Evolutionary conservation across 2,113 vertebrate species (phyloP).

Genomic region (Anseranas semipalmata): DNA sequence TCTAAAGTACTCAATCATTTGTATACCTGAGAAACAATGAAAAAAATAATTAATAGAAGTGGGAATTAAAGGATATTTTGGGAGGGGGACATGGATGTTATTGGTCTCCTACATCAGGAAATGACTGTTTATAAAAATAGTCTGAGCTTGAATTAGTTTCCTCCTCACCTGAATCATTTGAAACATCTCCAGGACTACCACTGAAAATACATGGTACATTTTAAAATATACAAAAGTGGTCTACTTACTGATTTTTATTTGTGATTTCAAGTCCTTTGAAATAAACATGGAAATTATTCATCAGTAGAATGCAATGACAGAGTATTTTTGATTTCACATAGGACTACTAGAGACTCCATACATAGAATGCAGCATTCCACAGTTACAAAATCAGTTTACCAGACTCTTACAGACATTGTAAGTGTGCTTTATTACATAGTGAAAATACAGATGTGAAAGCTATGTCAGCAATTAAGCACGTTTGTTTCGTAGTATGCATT

Average conservation of each 20-base stretch:
- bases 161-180: neutral
- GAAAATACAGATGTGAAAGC: neutral
- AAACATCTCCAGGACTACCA: neutral
- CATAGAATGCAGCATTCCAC: neutral
- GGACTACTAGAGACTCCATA: neutral
- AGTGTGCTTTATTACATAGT: neutral
- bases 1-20: neutral
- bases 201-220: neutral
- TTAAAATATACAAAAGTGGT: neutral
- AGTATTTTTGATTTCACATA: neutral
- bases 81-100: neutral
- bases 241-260: neutral
- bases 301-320: neutral
- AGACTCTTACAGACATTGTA: neutral
- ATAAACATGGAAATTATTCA: neutral
- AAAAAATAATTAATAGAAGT: neutral
- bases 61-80: neutral
- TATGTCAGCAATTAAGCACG: neutral
- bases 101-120: neutral
- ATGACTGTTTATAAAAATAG: neutral
- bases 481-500: neutral
- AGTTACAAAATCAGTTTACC: neutral
- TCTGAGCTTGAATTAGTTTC: neutral
- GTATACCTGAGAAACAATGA: neutral
- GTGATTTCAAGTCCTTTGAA: neutral